These are phyloP conservation scores for Xyrauchen texanus DNA, from an alignment of 2,113 vertebrate species.

Conservation along the genomic window DNA sequence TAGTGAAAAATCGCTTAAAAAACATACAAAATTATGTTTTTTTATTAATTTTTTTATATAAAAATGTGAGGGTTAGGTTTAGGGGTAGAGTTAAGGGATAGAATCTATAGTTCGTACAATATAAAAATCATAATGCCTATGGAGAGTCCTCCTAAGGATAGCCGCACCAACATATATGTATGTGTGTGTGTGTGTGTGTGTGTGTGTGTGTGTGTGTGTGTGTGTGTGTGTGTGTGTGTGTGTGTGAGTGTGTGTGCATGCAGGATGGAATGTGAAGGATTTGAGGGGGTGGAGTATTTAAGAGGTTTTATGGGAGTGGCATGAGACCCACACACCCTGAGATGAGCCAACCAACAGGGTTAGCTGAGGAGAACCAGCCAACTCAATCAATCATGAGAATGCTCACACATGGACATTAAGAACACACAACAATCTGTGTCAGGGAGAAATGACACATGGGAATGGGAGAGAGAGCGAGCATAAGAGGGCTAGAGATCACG, in stretches of 20 bases:
- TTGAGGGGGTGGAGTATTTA: constrained; percentile 21
- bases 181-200: no score
- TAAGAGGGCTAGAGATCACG: not conserved
- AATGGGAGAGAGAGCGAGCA: not conserved
- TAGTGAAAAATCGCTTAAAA: no score
- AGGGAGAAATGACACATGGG: constrained; percentile 7
- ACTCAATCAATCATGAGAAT: constrained; percentile 14
- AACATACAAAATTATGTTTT: no score
- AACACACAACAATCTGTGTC: constrained; percentile 15
- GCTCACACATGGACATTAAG: not conserved
- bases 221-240: no score
- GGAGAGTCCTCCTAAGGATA: no score
- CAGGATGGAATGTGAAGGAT: constrained; percentile 24
- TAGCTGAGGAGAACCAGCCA: constrained; percentile 29
- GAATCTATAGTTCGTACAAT: no score
- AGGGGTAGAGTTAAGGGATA: no score
- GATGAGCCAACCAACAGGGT: constrained; percentile 13
- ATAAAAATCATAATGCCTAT: no score
- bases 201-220: no score
- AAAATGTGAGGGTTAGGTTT: no score
- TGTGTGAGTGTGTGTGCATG: not conserved
- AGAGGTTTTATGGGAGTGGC: constrained; percentile 10
- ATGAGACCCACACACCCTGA: constrained; percentile 27
- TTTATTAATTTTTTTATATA: no score
- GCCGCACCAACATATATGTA: no score